These are phyloP conservation scores for Apamea anceps DNA, from an alignment of 2,888 invertebrate genomes.

Conservation along the genomic window DNA sequence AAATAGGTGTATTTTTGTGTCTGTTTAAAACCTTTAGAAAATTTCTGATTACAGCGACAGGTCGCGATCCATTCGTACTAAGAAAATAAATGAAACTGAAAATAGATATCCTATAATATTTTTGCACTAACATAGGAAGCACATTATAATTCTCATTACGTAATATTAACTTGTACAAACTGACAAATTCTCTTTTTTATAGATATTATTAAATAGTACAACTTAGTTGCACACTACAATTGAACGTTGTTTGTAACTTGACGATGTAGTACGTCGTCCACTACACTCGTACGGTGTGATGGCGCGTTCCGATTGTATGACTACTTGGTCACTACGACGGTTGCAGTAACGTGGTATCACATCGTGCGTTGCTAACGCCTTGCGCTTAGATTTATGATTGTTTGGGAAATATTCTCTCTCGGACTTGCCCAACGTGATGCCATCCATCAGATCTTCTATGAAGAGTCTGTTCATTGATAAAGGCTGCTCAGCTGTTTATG, in stretches of 20 bases:
- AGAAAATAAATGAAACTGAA: constrained; percentile 63
- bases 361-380: constrained; percentile 5
- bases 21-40: constrained; percentile 54
- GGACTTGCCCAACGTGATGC: constrained; percentile 29
- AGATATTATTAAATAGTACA: constrained; percentile 66
- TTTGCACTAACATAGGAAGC: constrained; percentile 73
- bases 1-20: constrained; percentile 62
- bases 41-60: constrained; percentile 26
- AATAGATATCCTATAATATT: constrained; percentile 69
- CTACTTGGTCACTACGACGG: background rate
- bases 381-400: constrained; percentile 33
- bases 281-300: constrained; percentile 9
- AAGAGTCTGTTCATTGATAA: constrained; percentile 30
- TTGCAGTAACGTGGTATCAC: constrained; percentile 3
- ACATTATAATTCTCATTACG: constrained; percentile 72
- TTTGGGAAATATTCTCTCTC: constrained; percentile 22
- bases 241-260: constrained; percentile 30
- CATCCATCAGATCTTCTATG: constrained; percentile 48
- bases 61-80: constrained; percentile 56
- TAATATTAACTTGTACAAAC: constrained; percentile 75
- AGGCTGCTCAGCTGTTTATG: background rate
- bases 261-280: constrained; percentile 7
- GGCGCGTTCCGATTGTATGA: background rate
- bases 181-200: constrained; percentile 69
- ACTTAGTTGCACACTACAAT: constrained; percentile 59